Conservation (phyloP, 92 coral and sea anemone genomes). For the Phymanthus crucifer region DNA sequence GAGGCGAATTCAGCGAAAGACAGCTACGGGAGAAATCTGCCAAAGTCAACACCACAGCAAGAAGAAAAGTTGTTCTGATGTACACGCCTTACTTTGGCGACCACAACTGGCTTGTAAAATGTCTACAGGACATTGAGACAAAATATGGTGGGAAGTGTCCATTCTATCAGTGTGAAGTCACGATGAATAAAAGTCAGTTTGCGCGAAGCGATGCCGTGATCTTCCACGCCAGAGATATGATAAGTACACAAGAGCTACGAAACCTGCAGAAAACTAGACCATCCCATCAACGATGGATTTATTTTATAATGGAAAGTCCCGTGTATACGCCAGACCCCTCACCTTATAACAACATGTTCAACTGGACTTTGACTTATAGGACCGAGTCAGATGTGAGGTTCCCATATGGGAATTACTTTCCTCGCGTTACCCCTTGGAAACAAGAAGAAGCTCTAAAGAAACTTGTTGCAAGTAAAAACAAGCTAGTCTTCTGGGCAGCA, state of each 20-base stretch:
- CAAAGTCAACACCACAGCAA: too few species aligned
- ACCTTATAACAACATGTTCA: slow-evolving; percentile 36
- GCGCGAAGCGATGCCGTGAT: slow-evolving; percentile 66
- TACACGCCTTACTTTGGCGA: too few species aligned
- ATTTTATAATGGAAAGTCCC: slow-evolving; percentile 76
- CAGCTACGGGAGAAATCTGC: too few species aligned
- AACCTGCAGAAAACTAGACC: slow-evolving; percentile 26
- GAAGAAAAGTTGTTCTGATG: too few species aligned
- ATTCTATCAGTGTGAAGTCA: background rate
- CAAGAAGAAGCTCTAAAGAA: background rate
- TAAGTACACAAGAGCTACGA: slow-evolving; percentile 33
- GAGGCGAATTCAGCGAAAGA: too few species aligned
- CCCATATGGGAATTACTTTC: slow-evolving; percentile 32
- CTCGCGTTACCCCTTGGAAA: too few species aligned
- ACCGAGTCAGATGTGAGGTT: slow-evolving; percentile 38
- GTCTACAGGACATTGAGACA: too few species aligned
- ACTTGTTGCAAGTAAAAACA: slow-evolving; percentile 18
- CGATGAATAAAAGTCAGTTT: slow-evolving; percentile 31
- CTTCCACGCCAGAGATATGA: slow-evolving; percentile 81
- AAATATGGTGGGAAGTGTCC: too few species aligned
- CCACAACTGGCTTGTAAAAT: too few species aligned
- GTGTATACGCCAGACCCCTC: slow-evolving; percentile 4
- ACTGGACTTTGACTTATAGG: slow-evolving; percentile 54
- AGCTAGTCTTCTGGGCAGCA: slow-evolving; percentile 35
- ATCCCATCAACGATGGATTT: slow-evolving; percentile 69